These are phyloP conservation scores for Heliconius ethilla DNA, from an alignment of 2,888 invertebrate species.

Conservation along the genomic window DNA sequence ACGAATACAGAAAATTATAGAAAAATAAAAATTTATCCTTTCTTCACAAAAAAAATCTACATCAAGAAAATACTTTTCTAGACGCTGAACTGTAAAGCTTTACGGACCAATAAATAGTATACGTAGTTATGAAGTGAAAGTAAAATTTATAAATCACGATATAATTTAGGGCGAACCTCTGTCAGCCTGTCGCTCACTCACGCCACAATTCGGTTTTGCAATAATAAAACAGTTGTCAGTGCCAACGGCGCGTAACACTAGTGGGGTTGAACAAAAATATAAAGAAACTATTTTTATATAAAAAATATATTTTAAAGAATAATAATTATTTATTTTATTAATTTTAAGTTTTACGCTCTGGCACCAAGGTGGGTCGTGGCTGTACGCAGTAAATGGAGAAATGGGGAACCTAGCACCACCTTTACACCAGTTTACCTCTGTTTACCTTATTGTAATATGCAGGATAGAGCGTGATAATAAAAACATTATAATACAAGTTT, in stretches of 20 bases:
- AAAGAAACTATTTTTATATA: background rate
- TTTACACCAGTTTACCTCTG: no score
- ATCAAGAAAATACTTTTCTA: background rate
- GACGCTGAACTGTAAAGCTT: background rate
- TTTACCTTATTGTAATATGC: background rate
- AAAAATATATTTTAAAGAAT: background rate
- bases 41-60: background rate
- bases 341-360: no score
- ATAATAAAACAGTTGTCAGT: conserved; percentile 26
- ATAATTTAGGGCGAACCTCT: conserved; percentile 17
- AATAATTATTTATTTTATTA: no score
- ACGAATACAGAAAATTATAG: background rate
- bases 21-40: background rate
- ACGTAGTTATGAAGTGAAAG: conserved; percentile 3
- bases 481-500: background rate
- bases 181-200: conserved; percentile 16
- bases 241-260: conserved; percentile 27
- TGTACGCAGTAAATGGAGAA: no score
- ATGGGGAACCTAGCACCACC: no score
- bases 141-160: conserved; percentile 16
- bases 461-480: no score
- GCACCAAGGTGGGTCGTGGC: no score
- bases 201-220: conserved; percentile 23
- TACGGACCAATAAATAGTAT: conserved; percentile 7
- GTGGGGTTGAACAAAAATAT: conserved; percentile 13